Evolutionary conservation across 2,113 vertebrate genomes (phyloP).

Genomic region (Nycticryphes semicollaris): DNA sequence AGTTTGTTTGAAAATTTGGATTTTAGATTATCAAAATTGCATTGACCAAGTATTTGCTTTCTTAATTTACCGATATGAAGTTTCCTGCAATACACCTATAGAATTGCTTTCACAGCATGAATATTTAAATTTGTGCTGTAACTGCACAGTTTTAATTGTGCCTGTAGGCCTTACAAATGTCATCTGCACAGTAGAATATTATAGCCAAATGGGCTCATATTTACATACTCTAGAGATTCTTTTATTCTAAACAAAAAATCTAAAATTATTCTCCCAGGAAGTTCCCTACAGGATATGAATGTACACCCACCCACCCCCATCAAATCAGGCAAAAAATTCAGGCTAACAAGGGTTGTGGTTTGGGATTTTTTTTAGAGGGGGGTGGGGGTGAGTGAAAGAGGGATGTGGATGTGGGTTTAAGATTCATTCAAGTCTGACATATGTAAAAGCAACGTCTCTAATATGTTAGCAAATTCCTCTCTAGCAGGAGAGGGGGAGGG

Average conservation of each 20-base stretch:
- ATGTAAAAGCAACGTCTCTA: not conserved
- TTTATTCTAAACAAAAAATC: not conserved
- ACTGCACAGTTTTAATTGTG: not conserved
- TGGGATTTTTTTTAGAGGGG: not conserved
- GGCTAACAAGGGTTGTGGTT: not conserved
- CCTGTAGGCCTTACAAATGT: not conserved
- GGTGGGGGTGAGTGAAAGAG: too few species aligned
- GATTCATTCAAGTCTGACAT: not conserved
- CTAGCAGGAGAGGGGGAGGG: not conserved
- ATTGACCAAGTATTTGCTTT: not conserved
- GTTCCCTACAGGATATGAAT: not conserved
- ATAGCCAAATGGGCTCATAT: not conserved
- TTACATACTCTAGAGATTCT: not conserved
- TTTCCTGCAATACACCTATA: not conserved
- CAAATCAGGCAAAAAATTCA: not conserved
- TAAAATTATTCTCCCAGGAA: not conserved
- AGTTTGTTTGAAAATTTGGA: not conserved
- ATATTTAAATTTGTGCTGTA: not conserved
- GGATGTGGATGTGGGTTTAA: too few species aligned
- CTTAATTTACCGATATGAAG: not conserved
- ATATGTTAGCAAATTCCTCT: not conserved
- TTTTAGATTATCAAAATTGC: not conserved
- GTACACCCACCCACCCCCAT: too few species aligned
- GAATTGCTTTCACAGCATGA: not conserved
- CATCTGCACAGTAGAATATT: not conserved